Base-by-base conservation (phyloP, 2,888 invertebrate genomes). In the Noctua comes region DNA sequence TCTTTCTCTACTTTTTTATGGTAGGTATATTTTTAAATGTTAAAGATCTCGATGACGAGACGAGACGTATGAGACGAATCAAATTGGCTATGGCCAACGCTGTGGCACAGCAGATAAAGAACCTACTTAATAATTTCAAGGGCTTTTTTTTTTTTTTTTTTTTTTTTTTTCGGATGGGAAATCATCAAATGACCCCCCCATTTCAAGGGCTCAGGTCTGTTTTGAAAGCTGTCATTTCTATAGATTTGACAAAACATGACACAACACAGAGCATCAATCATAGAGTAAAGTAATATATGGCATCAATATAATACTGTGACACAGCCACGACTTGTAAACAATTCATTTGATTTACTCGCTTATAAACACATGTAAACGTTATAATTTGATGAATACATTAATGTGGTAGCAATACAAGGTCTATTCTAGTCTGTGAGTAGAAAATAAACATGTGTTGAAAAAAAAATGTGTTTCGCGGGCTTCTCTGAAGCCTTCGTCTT, bases 341-440 rank as follows among this genome's bases (percentile, higher is more conserved):
- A 54, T 24, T 4, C 7, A 75, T 18, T 40, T 18, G 0, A 64
- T 10, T 31, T 31, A n/a, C 4, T 36, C 54, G 3, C n/a, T 5
- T 46, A 36, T 7, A n/a, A 13, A 46, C 36, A 18, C 21, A 27
- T 40, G 40, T 43, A 21, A n/a, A 54, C 6, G 8, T 64, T 59
- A 31, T n/a, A 59, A 31, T 81, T 79, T 16, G 10, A 54, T 11
- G 21, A n/a, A 43, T n/a, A n/a, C 2, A 46, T 24, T 16, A 27
- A 65, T 57, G 13, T 2, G 27, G 4, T 54, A 64, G 40, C 48
- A 31, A 21, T 8, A 54, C 7, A 36, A 46, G 79, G 54, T 64
- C 11, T 59, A 5, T 48, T n/a, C 1, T 79, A 21, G 27, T 54
- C 8, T 46, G 81, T 73, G 31, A 81, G 73, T 80, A 66, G 24